These are phyloP conservation scores for Scytalopus superciliaris DNA, from an alignment of 2,113 vertebrate species.

Conservation along the genomic window DNA sequence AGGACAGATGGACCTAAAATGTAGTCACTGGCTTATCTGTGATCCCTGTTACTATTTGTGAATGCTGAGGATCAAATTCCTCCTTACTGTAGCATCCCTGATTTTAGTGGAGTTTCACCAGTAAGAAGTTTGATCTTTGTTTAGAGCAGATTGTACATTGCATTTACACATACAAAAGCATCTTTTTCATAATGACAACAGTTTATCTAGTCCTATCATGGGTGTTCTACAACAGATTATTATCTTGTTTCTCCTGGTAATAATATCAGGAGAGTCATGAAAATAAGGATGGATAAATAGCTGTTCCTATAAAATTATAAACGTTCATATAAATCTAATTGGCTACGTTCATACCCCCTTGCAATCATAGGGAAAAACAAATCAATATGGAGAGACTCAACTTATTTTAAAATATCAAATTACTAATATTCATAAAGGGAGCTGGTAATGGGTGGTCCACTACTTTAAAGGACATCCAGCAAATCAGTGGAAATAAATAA, in stretches of 20 bases:
- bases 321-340: not conserved
- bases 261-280: not conserved
- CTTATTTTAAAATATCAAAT: not conserved
- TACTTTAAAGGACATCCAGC: not conserved
- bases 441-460: not conserved
- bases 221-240: not conserved
- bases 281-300: not conserved
- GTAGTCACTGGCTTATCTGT: not conserved
- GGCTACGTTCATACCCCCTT: not conserved
- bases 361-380: not conserved
- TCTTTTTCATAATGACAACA: not conserved
- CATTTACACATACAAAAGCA: not conserved
- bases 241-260: not conserved
- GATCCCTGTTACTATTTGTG: not conserved
- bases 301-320: not conserved
- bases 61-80: not conserved
- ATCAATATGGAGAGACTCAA: not conserved
- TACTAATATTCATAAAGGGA: not conserved
- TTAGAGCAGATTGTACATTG: not conserved
- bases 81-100: not conserved
- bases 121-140: not conserved
- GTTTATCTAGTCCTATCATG: not conserved
- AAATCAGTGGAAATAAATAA: not conserved
- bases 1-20: not conserved
- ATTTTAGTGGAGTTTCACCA: not conserved